Base-by-base conservation (phyloP, 2,113 vertebrate genomes). In the Ammodytes dubius region DNA sequence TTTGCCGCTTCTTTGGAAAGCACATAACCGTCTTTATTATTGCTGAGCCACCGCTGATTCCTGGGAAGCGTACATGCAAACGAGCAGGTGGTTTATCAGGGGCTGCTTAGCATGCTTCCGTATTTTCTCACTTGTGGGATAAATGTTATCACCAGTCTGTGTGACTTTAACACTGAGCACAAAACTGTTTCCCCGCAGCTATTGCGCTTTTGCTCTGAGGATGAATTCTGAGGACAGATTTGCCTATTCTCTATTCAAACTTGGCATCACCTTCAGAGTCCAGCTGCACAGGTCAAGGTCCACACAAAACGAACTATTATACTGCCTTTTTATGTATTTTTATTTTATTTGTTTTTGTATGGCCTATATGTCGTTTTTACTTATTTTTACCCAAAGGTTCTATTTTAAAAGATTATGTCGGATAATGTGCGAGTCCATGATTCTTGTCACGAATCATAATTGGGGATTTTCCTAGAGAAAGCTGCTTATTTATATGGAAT, bases 11-110 rank as follows among this genome's bases (percentile, higher is more conserved):
- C 27, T 12, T 4, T 19, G 54, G 39, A 7, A 17, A 8, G 49
- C 70, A 27, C 43, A 5, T 61, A 79, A 80, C 79, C 37, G 86
- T 81, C 74, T 39, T 43, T 76, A 72, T 88, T 40, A 14, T 17
- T 4, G n/a, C 27, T 27, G 27, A 27, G 14, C n/a, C 12, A 27
- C 7, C 54, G 7, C 4, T 63, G 39, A 72, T 77, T 83, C 70
- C 40, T 42, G 0, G 74, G 69, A 81, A 87, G 46, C 13, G 27
- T 27, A 27, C 27, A 86, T 74, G 84, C 81, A 88, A 83, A 88
- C 17, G 6, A 53, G 8, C 65, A 12, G 49, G n/a, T 53, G 39
- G 3, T 27, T 0, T 4, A 7, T 13, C 9, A 10, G 19, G 6
- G 7, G 45, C 10, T 46, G n/a, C 12, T 45, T 37, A 1, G 11